Conservation (phyloP, 2,113 vertebrate genomes). For the Bujurquina vittata region DNA sequence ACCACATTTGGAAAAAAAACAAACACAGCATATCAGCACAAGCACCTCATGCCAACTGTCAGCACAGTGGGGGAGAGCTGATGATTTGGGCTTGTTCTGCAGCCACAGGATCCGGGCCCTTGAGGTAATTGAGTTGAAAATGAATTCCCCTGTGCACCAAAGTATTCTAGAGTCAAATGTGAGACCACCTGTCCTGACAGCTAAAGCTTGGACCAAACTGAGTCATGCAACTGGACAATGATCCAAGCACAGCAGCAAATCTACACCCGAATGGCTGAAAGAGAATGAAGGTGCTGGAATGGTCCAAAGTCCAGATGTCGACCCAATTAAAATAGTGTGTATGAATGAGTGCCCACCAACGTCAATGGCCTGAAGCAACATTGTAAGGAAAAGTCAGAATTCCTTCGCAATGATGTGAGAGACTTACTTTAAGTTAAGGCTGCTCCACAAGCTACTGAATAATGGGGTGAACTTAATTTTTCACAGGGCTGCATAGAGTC, state of each 20-base stretch:
- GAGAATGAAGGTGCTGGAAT: background rate
- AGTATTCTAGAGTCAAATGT: background rate
- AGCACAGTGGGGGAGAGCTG: background rate
- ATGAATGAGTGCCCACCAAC: background rate
- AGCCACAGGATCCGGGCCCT: background rate
- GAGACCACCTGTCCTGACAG: too few relatives aligned
- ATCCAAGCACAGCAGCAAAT: too few relatives aligned
- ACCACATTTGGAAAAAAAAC: too few relatives aligned
- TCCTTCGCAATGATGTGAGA: background rate
- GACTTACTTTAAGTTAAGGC: rapidly evolving
- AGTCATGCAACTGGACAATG: too few relatives aligned
- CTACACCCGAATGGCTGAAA: too few relatives aligned
- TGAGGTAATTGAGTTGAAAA: too few relatives aligned
- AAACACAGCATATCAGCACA: background rate
- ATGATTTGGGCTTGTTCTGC: background rate
- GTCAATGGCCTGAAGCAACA: background rate
- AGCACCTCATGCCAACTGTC: background rate
- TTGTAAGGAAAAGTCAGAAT: background rate
- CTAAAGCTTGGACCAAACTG: too few relatives aligned
- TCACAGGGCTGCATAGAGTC: too few relatives aligned
- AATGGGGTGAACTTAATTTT: too few relatives aligned
- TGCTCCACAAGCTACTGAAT: too few relatives aligned
- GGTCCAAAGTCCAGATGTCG: background rate
- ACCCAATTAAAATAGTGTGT: too few relatives aligned
- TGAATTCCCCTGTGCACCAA: rapidly evolving